Evolutionary conservation across 2,113 vertebrate genomes (phyloP).

Genomic region (Apus apus): DNA sequence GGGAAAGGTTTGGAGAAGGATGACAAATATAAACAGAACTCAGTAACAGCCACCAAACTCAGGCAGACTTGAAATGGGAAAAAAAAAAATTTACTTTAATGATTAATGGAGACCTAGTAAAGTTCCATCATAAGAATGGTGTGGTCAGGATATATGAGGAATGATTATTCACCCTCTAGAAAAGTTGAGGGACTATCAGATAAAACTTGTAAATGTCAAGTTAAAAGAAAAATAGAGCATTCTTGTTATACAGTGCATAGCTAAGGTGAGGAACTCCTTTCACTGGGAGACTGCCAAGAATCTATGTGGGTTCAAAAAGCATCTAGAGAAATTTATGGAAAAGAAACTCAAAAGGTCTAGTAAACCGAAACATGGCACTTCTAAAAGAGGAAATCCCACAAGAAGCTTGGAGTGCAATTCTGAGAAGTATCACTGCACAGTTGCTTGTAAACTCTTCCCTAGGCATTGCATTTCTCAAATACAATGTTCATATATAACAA

Average conservation of each 20-base stretch:
- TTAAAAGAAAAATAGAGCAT: background rate
- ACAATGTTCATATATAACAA: background rate
- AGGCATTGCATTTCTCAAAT: background rate
- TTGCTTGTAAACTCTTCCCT: background rate
- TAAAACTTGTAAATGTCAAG: background rate
- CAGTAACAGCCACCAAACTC: background rate
- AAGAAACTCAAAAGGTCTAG: background rate
- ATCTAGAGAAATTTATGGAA: background rate
- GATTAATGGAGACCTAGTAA: background rate
- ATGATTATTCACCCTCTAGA: background rate
- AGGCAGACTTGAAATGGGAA: background rate
- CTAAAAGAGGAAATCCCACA: background rate
- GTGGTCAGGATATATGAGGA: background rate
- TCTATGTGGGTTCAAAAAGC: background rate
- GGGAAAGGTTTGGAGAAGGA: background rate
- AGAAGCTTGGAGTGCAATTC: background rate
- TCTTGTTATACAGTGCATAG: background rate
- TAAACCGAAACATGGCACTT: background rate
- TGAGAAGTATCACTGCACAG: background rate
- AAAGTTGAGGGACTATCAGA: background rate
- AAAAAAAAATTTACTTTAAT: background rate
- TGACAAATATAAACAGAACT: background rate
- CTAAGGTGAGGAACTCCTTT: background rate
- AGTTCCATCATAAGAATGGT: background rate
- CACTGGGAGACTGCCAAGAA: background rate